Base-by-base conservation (phyloP, 2,797 vertebrate genomes). In the Mycteria americana region DNA sequence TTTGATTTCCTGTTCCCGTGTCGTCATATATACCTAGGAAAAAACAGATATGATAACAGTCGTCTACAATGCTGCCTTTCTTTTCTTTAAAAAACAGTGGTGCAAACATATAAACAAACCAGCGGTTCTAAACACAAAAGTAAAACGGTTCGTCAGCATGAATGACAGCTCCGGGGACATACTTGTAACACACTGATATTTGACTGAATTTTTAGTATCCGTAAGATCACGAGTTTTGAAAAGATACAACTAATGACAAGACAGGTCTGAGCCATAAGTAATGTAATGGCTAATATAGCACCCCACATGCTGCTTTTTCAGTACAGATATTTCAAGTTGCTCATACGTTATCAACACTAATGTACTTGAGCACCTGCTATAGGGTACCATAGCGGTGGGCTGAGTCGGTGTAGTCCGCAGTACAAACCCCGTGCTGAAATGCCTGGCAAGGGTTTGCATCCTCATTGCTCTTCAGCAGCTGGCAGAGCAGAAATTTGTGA, bases 11-110 rank as follows among this genome's bases (percentile, higher is more conserved):
- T 84, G 37, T 78, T 93, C 25, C 59, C 5, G 0, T 43, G 15
- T 85, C 76, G 84, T 97, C 96, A 97, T 67, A 31, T 37, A 80
- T 23, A 70, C 65, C 97, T 97, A 96, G 69, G 43, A 91, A 88
- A 89, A 75, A 93, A 30, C 31, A 88, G 30, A 88, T 6, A 80
- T 3, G 25, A 23, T 39, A 87, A 30, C 13, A 21, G 28, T 33
- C 70, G 21, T 60, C n/a, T 25, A 59, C 33, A 53, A 50, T 21
- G 23, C 5, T 73, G 24, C 18, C 48, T 92, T 74, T 70, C 11
- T 65, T 87, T 83, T 46, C 21, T 83, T 80, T 70, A 51, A 62
- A 69, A 59, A 77, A 18, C 23, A 79, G 18, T 18, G 4, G 19
- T 82, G 53, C 43, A 96, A 94, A 59, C 12, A 30, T 19, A 48